Evolutionary conservation across 2,113 vertebrate genomes (phyloP), one percentile per base, ranked within the genome.

Genomic region (Panthera tigris): DNA sequence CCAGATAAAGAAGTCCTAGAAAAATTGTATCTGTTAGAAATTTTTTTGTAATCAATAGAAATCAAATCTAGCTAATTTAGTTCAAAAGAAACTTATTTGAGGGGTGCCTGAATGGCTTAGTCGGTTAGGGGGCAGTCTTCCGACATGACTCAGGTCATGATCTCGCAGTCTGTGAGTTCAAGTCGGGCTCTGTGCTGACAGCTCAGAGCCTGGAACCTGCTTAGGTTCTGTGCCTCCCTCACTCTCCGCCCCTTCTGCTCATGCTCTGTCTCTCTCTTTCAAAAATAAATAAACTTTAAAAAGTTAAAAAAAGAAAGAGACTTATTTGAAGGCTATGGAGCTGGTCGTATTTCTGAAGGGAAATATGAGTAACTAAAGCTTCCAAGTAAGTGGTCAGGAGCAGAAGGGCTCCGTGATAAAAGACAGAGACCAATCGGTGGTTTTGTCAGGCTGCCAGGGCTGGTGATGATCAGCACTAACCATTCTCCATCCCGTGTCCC

Each of bases 51-150:
- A 76, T 89, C 65, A 95, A 82, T 36, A 97, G 78, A 96, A 97
- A 90, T 84, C 41, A 93, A 88, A 21, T 57, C 29, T 78, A 82
- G 85, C 45, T 97, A 92, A 95, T 93, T 94, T 86, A 94, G 94
- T 86, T 94, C 1, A 93, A 86, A 41, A 41, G 29, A 89, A 97
- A 31, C 39, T 18, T 94, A 55, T 80, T 65, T 96, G 79, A 84
- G 85, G 57, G 9, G 21, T 61, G 57, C 21, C 57, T 61, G 3
- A 19, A 61, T 61, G 57, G 57, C 57, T 61, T 21, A 61, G 57
- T 61, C 23, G 57, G 57, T 61, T 61, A 61, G 23, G 57, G 0
- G 19, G 21, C 21, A 3, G 21, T 23, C 57, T 61, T 61, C 57
- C 7, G 8, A 61, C 57, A 61, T 23, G 57, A 61, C 21, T 61